Evolutionary conservation across 2,888 invertebrate species (phyloP).

Genomic region (Dryobotodes eremita): DNA sequence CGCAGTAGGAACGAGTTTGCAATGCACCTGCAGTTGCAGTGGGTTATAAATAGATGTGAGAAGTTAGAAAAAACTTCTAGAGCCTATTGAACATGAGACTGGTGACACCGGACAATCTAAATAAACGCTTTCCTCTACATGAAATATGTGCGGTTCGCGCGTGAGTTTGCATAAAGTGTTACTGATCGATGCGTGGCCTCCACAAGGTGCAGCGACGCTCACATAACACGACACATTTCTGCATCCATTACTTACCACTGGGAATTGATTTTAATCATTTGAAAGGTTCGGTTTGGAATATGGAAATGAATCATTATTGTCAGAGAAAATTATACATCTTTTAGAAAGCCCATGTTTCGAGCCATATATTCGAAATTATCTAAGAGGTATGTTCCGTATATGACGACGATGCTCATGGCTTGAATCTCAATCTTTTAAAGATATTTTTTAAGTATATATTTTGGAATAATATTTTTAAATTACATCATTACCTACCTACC

Average conservation of each 20-base stretch:
- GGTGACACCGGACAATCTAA: constrained; percentile 7
- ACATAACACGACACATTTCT: constrained; percentile 49
- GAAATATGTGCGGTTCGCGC: constrained; percentile 22
- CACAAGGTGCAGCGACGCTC: constrained; percentile 39
- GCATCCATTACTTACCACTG: constrained; percentile 35
- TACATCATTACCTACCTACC: background rate
- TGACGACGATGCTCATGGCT: background rate
- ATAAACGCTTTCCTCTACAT: constrained; percentile 24
- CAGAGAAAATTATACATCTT: constrained; percentile 14
- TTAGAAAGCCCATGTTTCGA: constrained; percentile 20
- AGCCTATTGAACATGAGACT: background rate
- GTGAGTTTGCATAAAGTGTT: constrained; percentile 55
- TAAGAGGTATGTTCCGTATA: background rate
- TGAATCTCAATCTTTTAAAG: background rate
- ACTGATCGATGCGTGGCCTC: constrained; percentile 41
- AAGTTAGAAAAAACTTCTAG: constrained; percentile 36
- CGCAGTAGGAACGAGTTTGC: constrained; percentile 33
- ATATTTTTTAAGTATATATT: background rate
- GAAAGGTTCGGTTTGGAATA: constrained; percentile 35
- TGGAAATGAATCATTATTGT: constrained; percentile 11
- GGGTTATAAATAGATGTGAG: constrained; percentile 45
- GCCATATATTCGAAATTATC: background rate
- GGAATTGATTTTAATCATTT: constrained; percentile 43
- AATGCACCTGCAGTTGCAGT: constrained; percentile 36
- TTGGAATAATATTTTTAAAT: too few species aligned